phyloP scores from a whole-genome alignment of 2,113 vertebrate genomes.

The Eptatretus burgeri region DNA sequence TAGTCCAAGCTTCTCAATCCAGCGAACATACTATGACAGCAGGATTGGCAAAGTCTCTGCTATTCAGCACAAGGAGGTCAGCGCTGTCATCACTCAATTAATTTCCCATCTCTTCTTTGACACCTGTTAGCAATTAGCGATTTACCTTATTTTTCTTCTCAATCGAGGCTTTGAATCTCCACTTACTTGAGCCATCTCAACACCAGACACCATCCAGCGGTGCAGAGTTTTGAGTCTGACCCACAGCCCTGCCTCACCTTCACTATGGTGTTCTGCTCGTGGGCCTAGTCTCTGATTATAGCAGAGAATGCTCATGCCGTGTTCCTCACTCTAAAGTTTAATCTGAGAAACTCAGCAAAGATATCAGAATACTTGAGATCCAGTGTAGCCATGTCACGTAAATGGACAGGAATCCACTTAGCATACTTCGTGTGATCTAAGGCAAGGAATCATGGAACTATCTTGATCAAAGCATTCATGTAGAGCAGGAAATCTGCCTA shows the following conservation, averaged over 20 bases:
- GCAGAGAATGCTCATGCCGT: not conserved
- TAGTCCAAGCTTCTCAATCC: too few species aligned
- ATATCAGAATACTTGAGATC: not conserved
- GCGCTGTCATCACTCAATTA: too few species aligned
- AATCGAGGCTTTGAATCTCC: too few species aligned
- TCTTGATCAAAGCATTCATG: not conserved
- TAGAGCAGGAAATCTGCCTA: not conserved
- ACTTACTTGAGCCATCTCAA: too few species aligned
- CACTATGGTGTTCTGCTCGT: conserved; percentile 1
- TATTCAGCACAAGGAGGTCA: too few species aligned
- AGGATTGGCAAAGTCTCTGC: too few species aligned
- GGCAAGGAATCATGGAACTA: not conserved
- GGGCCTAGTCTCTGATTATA: not conserved
- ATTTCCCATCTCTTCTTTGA: too few species aligned
- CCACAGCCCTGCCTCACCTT: not conserved
- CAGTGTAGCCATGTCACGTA: not conserved
- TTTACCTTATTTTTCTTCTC: too few species aligned
- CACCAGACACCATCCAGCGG: too few species aligned
- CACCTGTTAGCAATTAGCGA: too few species aligned
- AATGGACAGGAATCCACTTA: not conserved
- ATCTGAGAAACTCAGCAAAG: not conserved
- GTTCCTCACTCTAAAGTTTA: not conserved
- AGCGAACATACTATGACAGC: too few species aligned
- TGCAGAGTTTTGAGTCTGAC: not conserved
- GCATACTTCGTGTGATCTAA: not conserved